These are phyloP conservation scores for Cheirogaleus medius DNA, from an alignment of 2,113 vertebrate species.

Conservation along the genomic window DNA sequence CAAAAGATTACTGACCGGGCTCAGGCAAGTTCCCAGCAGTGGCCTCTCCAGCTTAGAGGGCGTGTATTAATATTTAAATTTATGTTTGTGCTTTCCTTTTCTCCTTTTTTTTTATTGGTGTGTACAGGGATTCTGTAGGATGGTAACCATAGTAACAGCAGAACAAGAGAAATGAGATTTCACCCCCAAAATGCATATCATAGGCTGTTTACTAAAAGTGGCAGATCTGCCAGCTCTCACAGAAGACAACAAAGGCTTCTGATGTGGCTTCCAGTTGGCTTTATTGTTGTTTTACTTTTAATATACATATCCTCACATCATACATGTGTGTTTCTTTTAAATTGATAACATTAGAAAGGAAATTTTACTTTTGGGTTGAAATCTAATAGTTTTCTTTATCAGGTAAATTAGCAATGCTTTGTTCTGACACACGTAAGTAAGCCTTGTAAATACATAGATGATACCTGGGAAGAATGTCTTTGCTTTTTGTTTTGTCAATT, in stretches of 20 bases:
- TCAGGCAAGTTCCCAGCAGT: neutral
- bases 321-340: neutral
- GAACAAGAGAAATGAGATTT: slow-evolving; percentile 79
- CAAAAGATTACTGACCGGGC: neutral
- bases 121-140: slow-evolving; percentile 74
- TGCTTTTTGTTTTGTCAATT: neutral
- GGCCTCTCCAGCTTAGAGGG: neutral
- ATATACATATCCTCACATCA: neutral
- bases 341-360: slow-evolving; percentile 6
- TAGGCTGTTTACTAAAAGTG: slow-evolving; percentile 72
- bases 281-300: neutral
- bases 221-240: slow-evolving; percentile 12
- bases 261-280: neutral
- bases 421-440: slow-evolving; percentile 20
- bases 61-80: slow-evolving; percentile 50
- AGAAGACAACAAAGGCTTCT: slow-evolving; percentile 68
- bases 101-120: slow-evolving; percentile 63
- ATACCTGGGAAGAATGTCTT: neutral
- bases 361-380: slow-evolving; percentile 28
- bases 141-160: slow-evolving; percentile 86
- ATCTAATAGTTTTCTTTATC: neutral
- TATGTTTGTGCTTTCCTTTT: slow-evolving; percentile 62
- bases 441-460: slow-evolving; percentile 2
- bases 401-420: slow-evolving; percentile 29
- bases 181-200: slow-evolving; percentile 81